Conservation (phyloP, 2,797 vertebrate genomes). For the Holocentrus rufus region DNA sequence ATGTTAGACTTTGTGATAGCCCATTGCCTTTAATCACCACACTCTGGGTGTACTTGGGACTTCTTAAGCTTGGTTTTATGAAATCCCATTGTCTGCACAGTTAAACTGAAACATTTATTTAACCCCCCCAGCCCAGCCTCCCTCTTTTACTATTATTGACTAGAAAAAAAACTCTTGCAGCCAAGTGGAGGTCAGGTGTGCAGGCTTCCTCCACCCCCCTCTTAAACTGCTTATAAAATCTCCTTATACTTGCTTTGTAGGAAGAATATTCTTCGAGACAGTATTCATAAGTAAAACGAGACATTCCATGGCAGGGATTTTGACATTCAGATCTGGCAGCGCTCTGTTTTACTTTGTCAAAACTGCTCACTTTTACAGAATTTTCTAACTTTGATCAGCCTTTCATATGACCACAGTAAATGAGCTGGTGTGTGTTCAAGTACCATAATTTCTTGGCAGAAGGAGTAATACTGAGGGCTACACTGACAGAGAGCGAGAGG, state of each 20-base stretch:
- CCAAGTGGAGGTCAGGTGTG: conserved; percentile 30
- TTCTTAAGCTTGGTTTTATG: too few relatives aligned
- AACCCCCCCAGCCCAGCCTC: too few relatives aligned
- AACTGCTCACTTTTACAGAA: conserved; percentile 58
- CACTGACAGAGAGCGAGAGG: conserved; percentile 49
- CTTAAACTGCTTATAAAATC: conserved; percentile 25
- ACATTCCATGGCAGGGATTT: conserved; percentile 29
- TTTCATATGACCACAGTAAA: conserved; percentile 50
- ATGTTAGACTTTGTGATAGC: too few relatives aligned
- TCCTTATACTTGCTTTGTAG: conserved; percentile 11
- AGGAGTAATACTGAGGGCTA: conserved; percentile 32
- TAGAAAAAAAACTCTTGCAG: not conserved
- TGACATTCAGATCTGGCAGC: conserved; percentile 40
- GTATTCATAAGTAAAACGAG: conserved; percentile 35
- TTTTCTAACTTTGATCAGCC: conserved; percentile 61
- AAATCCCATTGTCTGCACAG: too few relatives aligned
- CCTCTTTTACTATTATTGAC: not conserved
- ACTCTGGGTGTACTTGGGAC: too few relatives aligned
- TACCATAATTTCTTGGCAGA: conserved; percentile 61
- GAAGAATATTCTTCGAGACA: conserved; percentile 29
- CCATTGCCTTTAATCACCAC: too few relatives aligned
- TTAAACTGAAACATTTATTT: too few relatives aligned
- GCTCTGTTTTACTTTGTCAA: conserved; percentile 49
- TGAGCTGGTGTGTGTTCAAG: conserved; percentile 55
- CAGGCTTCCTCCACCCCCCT: conserved; percentile 6